Evolutionary conservation across 2,888 invertebrate genomes (phyloP), one percentile per base, ranked within the genome.

Genomic region (Siphlonurus alternatus): DNA sequence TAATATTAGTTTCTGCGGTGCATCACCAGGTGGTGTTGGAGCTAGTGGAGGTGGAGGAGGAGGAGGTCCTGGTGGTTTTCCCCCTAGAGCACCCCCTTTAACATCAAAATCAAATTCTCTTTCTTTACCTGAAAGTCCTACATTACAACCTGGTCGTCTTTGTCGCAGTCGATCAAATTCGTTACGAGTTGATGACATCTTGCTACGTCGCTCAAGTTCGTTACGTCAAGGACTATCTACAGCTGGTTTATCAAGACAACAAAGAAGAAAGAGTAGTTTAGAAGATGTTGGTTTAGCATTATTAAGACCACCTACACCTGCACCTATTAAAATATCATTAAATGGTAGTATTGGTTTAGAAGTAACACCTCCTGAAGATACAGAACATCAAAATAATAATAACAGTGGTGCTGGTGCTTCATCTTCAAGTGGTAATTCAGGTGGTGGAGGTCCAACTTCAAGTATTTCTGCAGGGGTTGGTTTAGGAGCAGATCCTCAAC

Each of bases 1-100:
- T 63, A 93, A 93, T 78, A 92, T 93, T 71, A 92, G 91, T 73
- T 91, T 91, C 76, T 90, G 89, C 75, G 90, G 90, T 63, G 88
- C 89, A 73, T 86, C 87, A 23, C 76, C 88, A 66, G 81, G 88
- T 67, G 68, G 3, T 65, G 65, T 66, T 67, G 73, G 64, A 65
- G 73, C 66, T 62, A 69, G 79, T 80, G 53, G 79, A 75, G 60
- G 79, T 74, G 63, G 78, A 73, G 71, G 77, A 76, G 66, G 79
- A 76, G 70, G 77, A 74, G 76, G 77, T 18, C 63, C 65, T 10
- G 67, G 67, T 60, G 69, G 69, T 19, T 60, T 64, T 59, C 60
- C 64, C 62, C 77, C 78, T 70, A 82, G 88, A 71, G 85, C 90
- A 65, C 89, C 90, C 67, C 89, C 90, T 62, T 80, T 91, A 67